Evolutionary conservation across 2,797 vertebrate species (phyloP).

Genomic region (Microcaecilia unicolor): DNA sequence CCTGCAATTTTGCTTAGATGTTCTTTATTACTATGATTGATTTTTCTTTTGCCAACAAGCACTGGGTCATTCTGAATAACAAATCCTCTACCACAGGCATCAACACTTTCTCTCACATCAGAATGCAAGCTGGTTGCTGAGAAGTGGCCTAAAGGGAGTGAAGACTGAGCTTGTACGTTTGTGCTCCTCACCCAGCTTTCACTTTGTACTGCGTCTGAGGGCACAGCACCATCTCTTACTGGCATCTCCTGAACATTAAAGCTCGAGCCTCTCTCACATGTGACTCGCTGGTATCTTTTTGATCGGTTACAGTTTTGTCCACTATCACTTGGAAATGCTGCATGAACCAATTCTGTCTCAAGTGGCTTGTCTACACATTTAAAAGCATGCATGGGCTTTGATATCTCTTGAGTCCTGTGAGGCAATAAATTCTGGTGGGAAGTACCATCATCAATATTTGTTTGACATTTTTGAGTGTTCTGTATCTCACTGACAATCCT

Average conservation of each 20-base stretch:
- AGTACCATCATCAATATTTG: neutral
- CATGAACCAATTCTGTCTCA: neutral
- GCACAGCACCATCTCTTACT: conserved; percentile 56
- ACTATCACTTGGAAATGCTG: conserved; percentile 22
- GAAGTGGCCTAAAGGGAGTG: neutral
- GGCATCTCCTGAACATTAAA: conserved; percentile 52
- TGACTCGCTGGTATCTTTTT: conserved; percentile 1
- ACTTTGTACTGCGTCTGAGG: neutral
- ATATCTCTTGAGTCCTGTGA: neutral
- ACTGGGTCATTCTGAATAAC: conserved; percentile 4
- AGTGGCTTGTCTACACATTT: neutral
- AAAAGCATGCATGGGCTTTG: neutral
- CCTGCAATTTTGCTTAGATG: neutral
- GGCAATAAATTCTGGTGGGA: neutral
- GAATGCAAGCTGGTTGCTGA: conserved; percentile 1
- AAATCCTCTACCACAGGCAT: conserved; percentile 4
- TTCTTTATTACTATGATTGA: neutral
- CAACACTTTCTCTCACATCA: conserved; percentile 7
- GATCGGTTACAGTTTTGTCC: conserved; percentile 30
- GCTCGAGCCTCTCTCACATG: conserved; percentile 7
- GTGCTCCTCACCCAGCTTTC: too few species aligned
- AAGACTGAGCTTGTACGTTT: conserved; percentile 18
- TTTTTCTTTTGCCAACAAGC: conserved; percentile 11
- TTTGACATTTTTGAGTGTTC: neutral
- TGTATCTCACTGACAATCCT: neutral